phyloP scores from a whole-genome alignment of 2,797 vertebrate genomes.

The Luscinia megarhynchos region DNA sequence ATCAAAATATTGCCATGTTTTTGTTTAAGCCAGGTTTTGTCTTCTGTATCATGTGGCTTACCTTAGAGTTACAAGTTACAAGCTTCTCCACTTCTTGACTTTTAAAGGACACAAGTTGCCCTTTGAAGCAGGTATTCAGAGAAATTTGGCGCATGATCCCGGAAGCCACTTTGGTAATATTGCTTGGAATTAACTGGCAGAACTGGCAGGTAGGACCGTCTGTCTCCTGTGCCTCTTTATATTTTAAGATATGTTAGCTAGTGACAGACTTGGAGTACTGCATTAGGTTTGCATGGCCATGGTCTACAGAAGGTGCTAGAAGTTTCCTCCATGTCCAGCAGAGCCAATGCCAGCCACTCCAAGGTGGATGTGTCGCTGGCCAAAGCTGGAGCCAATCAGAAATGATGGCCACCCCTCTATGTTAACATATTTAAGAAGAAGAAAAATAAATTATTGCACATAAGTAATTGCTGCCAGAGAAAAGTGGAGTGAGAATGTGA shows the following conservation, averaged over 20 bases:
- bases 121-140: background rate
- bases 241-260: background rate
- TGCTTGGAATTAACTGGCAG: background rate
- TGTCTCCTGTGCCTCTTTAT: background rate
- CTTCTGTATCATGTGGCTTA: background rate
- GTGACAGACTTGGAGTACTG: background rate
- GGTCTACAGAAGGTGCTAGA: background rate
- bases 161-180: background rate
- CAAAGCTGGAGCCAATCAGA: background rate
- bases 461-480: background rate
- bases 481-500: background rate
- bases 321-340: background rate
- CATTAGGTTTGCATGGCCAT: background rate
- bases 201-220: background rate
- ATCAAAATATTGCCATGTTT: background rate
- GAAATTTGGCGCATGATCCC: background rate
- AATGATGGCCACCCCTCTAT: background rate
- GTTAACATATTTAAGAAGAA: background rate
- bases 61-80: background rate
- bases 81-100: background rate
- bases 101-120: background rate
- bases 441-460: background rate
- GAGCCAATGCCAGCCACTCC: background rate
- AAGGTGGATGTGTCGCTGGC: accelerated
- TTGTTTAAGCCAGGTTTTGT: background rate